Evolutionary conservation across 2,113 vertebrate genomes (phyloP), one percentile per base, ranked within the genome.

Genomic region (Acanthochromis polyacanthus): DNA sequence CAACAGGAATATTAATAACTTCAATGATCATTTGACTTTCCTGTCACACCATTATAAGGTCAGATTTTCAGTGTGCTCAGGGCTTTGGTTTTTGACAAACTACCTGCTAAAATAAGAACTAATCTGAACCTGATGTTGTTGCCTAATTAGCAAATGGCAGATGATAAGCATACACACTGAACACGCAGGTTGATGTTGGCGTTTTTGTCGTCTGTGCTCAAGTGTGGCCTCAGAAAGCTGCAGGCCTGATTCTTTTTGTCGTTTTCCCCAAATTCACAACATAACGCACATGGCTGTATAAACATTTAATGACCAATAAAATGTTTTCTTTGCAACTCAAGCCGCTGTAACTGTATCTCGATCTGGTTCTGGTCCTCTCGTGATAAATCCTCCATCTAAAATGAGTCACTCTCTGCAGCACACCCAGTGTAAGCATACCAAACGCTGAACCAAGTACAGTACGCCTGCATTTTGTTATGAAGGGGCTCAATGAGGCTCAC

Each of bases 381-480:
- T 25, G 58, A 72, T 57, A 65, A 65, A 64, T 56, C 52, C 11
- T 30, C 28, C 16, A n/a, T 40, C 32, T 20, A 75, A 38, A 19
- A 68, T 71, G 66, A 87, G 69, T 87, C 75, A 82, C 38, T 71
- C 28, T 64, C 11, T 60, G 70, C 51, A 58, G 43, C 56, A 30
- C 73, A 14, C 57, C 46, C 36, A 43, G 59, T 36, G 69, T 62
- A 40, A 81, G 58, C 52, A 52, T n/a, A 75, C 62, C 64, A 88
- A 89, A 89, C 83, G 83, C 81, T 82, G 59, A 86, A 57, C 52
- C 56, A 6, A 60, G 40, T 55, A 66, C 53, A 80, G 30, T 50
- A 28, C 14, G 71, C 30, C 86, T 91, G 83, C 56, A 56, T 82
- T 52, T 79, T 75, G 81, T 90, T 80, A 84, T 36, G 25, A 36